These are phyloP conservation scores for Heliconius himera DNA, from an alignment of 1,140 invertebrate species.

Conservation along the genomic window DNA sequence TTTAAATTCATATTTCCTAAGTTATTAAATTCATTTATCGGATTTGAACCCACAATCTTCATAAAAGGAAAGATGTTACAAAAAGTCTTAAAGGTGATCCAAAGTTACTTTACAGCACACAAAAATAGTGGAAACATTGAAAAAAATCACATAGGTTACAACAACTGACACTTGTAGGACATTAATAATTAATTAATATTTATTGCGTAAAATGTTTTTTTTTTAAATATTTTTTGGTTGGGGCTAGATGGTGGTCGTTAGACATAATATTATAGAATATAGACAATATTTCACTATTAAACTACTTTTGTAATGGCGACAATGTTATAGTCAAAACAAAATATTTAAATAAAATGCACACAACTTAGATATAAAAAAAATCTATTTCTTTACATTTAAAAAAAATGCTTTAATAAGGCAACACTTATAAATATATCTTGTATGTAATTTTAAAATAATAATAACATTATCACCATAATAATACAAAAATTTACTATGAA, in stretches of 20 bases:
- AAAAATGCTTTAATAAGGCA: neutral
- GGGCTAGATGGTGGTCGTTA: conserved; percentile 4
- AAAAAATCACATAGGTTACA: neutral
- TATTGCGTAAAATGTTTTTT: conserved; percentile 2
- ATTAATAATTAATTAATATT: neutral
- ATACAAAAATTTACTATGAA: neutral
- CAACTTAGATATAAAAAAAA: no score
- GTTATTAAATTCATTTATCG: no score
- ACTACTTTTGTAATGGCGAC: neutral
- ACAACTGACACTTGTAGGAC: neutral
- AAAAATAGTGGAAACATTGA: neutral
- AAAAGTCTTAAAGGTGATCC: neutral
- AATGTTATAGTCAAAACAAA: neutral
- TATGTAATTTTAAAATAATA: neutral
- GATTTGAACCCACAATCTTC: no score
- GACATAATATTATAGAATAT: neutral
- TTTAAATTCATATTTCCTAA: neutral
- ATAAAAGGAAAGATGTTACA: no score
- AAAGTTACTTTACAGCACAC: neutral
- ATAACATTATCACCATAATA: neutral
- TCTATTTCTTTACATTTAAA: no score
- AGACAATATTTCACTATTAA: neutral
- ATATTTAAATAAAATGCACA: neutral
- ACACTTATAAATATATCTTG: neutral
- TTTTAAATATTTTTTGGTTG: neutral